Conservation (phyloP, 2,797 vertebrate species). For the Helicolenus hilgendorfi region DNA sequence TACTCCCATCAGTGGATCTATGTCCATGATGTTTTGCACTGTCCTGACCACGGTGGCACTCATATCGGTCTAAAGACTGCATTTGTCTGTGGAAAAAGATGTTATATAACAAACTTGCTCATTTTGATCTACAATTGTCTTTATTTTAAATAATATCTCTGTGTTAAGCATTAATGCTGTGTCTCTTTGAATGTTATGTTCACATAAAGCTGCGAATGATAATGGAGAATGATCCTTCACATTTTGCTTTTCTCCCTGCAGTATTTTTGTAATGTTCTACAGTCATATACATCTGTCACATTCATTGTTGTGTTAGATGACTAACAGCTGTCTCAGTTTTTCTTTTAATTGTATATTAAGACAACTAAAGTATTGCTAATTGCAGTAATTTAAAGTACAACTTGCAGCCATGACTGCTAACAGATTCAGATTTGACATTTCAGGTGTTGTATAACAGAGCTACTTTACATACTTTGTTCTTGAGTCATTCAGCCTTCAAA, state of each 20-base stretch:
- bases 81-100: conserved; percentile 1
- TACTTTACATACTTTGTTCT: neutral
- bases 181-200: neutral
- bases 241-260: neutral
- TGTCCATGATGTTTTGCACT: conserved; percentile 54
- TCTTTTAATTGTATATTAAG: neutral
- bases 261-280: neutral
- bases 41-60: conserved; percentile 38
- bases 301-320: neutral
- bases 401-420: neutral
- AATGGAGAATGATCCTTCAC: neutral
- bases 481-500: neutral
- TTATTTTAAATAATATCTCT: neutral
- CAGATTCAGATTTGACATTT: neutral
- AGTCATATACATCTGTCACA: neutral
- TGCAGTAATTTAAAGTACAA: neutral
- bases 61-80: conserved; percentile 23
- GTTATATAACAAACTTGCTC: neutral
- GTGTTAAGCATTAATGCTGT: neutral
- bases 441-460: neutral
- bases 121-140: neutral
- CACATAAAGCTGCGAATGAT: neutral
- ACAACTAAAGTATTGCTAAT: neutral
- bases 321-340: neutral
- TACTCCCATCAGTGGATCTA: conserved; percentile 33